Evolutionary conservation across 2,888 invertebrate genomes (phyloP).

Genomic region (Noctua pronuba): DNA sequence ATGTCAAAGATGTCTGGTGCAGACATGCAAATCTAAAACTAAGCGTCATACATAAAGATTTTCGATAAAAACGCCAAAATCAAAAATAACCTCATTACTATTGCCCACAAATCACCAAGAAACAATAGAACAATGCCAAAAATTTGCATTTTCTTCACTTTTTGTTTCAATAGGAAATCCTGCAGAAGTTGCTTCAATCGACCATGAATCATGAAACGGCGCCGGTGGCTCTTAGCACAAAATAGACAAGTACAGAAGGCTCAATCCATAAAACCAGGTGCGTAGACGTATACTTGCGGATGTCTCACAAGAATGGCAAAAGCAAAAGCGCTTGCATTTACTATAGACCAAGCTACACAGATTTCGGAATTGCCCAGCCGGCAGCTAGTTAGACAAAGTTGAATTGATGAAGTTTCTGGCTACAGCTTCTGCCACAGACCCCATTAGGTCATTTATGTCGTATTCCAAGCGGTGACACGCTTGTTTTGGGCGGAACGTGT

Average conservation of each 20-base stretch:
- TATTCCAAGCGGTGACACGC: not conserved
- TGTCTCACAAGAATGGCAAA: not conserved
- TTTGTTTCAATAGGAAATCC: slow-evolving; percentile 66
- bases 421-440: not conserved
- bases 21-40: slow-evolving; percentile 42
- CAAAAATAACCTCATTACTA: slow-evolving; percentile 60
- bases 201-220: slow-evolving; percentile 60
- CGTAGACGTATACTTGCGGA: not conserved
- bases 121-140: slow-evolving; percentile 69
- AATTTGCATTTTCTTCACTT: slow-evolving; percentile 64
- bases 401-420: not conserved
- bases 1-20: slow-evolving; percentile 8
- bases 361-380: not conserved
- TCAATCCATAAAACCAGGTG: not conserved
- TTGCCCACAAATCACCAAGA: slow-evolving; percentile 57
- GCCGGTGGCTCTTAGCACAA: slow-evolving; percentile 40
- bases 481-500: not conserved
- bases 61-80: slow-evolving; percentile 52
- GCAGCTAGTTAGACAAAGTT: not conserved
- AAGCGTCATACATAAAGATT: slow-evolving; percentile 39
- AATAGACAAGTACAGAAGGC: slow-evolving; percentile 19
- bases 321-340: not conserved
- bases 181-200: slow-evolving; percentile 57
- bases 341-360: not conserved
- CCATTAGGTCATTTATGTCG: not conserved